A percentile compares a stretch with the other conserved stretches of the same genome.
Evolutionary conservation across 2,888 invertebrate genomes (phyloP).

Genomic region (Drepanosiphum platanoidis): DNA sequence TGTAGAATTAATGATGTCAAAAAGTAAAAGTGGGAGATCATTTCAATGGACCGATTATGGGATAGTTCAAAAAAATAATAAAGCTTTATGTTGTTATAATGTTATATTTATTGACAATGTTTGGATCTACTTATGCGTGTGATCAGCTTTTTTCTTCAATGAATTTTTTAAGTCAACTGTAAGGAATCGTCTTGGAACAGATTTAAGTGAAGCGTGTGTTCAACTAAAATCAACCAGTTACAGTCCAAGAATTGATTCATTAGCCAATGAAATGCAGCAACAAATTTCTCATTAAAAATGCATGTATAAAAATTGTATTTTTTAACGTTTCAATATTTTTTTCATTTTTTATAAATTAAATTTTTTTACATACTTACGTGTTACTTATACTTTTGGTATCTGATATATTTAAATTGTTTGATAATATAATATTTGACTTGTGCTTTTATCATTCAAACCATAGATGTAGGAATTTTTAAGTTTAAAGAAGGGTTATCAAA

Average conservation of each 20-base stretch:
- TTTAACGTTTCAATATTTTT: background rate
- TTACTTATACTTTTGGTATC: background rate
- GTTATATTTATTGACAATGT: no score
- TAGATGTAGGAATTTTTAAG: no score
- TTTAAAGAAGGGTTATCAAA: no score
- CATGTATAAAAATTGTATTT: background rate
- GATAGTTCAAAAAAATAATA: no score
- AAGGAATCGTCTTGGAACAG: background rate
- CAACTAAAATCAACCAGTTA: background rate
- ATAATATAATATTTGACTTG: no score
- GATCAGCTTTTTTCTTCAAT: background rate
- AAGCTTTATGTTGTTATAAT: no score
- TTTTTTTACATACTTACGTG: background rate
- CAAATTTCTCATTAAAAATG: background rate
- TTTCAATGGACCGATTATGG: no score
- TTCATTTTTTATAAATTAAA: background rate
- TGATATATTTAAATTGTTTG: no score
- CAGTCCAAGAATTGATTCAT: background rate
- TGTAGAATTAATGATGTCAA: no score
- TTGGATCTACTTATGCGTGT: background rate
- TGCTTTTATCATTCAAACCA: no score
- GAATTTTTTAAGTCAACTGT: background rate
- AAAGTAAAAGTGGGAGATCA: no score
- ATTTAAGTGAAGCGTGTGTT: background rate
- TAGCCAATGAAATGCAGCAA: background rate